These are phyloP conservation scores for Drosophila histrio DNA, from an alignment of 2,888 invertebrate genomes.

Conservation along the genomic window DNA sequence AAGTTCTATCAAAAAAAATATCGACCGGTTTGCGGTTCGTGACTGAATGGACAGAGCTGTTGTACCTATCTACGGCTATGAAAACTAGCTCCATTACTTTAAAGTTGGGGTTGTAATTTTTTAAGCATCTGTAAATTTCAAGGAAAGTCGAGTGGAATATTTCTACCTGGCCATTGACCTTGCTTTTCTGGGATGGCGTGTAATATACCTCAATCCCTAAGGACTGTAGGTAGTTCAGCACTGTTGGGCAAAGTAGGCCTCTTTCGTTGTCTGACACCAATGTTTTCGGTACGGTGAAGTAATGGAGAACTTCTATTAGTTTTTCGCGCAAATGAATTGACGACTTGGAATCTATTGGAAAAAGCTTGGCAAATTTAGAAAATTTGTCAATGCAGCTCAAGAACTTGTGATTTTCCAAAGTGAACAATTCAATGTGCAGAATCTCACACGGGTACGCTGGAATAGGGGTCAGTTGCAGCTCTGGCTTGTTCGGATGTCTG, in stretches of 20 bases:
- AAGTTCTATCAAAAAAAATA: background rate
- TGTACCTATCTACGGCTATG: background rate
- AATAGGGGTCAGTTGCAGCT: background rate
- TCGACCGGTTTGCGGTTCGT: background rate
- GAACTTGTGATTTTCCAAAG: background rate
- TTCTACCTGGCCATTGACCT: background rate
- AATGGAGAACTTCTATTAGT: background rate
- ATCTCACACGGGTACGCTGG: background rate
- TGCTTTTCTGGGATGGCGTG: background rate
- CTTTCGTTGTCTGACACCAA: too few species aligned
- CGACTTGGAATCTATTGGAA: background rate
- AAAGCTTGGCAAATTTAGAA: background rate
- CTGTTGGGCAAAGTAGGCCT: background rate
- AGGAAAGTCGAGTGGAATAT: background rate
- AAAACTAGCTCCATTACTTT: background rate
- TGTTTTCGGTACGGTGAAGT: background rate
- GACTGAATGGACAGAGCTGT: too few species aligned
- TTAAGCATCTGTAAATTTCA: background rate
- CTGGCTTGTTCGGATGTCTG: background rate
- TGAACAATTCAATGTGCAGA: background rate
- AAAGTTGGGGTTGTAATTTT: background rate
- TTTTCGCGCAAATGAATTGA: background rate
- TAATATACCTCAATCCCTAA: background rate
- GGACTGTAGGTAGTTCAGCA: background rate
- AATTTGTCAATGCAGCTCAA: background rate